Percentiles rank a stretch among this genome's conserved stretches.
phyloP scores from a whole-genome alignment of 2,888 invertebrate genomes.

The Pseudococcus viburni region DNA sequence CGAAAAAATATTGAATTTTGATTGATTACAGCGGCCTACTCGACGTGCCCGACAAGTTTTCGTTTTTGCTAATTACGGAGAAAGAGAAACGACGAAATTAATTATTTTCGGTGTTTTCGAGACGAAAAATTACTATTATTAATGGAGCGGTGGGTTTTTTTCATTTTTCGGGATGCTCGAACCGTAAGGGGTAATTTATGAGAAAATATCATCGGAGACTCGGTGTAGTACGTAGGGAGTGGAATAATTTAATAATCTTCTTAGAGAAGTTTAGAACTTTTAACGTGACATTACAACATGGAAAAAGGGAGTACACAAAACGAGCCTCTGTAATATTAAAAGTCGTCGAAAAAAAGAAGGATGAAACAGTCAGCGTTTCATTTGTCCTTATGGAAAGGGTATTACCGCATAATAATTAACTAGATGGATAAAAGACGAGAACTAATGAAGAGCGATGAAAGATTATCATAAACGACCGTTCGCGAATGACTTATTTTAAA shows the following conservation, averaged over 20 bases:
- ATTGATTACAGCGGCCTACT: neutral
- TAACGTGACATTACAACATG: constrained; percentile 12
- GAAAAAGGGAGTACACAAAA: constrained; percentile 23
- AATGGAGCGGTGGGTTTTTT: constrained; percentile 41
- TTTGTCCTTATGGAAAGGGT: constrained; percentile 61
- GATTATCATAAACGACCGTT: constrained; percentile 57
- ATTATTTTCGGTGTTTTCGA: constrained; percentile 10
- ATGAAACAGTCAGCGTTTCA: constrained; percentile 52
- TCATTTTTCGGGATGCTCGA: neutral
- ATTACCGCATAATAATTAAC: constrained; percentile 64
- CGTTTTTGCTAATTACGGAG: neutral
- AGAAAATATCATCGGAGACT: constrained; percentile 18
- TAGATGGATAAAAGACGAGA: constrained; percentile 64
- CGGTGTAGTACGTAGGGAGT: neutral
- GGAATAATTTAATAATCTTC: constrained; percentile 64
- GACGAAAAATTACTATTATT: constrained; percentile 32
- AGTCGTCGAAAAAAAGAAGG: constrained; percentile 46
- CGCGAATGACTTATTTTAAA: constrained; percentile 52
- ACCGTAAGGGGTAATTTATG: neutral
- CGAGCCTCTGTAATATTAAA: constrained; percentile 51
- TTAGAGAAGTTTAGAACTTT: constrained; percentile 40
- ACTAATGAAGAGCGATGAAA: constrained; percentile 65
- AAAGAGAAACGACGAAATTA: constrained; percentile 6
- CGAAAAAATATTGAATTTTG: neutral
- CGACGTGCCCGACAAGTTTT: neutral